phyloP scores from a whole-genome alignment of 53 echinoderm and acorn worm genomes.

The Luidia sarsii region DNA sequence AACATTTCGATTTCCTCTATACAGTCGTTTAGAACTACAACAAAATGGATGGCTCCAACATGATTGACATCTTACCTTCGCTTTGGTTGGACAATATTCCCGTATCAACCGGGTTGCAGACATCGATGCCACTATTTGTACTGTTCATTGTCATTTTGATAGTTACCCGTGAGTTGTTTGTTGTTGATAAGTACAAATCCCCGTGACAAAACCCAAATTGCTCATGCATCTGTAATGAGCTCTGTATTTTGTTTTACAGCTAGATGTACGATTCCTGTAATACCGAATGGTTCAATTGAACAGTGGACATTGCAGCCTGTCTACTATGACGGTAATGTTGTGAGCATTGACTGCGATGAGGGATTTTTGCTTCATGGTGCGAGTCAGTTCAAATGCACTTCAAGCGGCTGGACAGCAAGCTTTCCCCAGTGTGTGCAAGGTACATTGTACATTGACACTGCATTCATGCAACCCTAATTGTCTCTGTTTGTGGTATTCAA shows the following conservation, averaged over 20 bases:
- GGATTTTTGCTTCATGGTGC: slow-evolving; percentile 12
- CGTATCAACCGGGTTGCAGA: too few species aligned
- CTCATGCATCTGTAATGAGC: neutral
- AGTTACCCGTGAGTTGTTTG: too few species aligned
- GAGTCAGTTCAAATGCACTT: neutral
- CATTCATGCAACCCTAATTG: too few species aligned
- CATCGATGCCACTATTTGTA: too few species aligned
- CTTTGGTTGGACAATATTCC: too few species aligned
- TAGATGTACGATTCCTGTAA: slow-evolving; percentile 1
- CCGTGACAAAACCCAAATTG: neutral
- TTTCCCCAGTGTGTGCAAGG: slow-evolving; percentile 30
- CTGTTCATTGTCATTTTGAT: too few species aligned
- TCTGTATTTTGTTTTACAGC: slow-evolving; percentile 7
- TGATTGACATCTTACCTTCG: too few species aligned
- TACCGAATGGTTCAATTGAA: neutral
- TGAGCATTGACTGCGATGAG: slow-evolving; percentile 9
- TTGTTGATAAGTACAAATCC: neutral
- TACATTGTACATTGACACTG: too few species aligned
- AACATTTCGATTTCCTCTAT: too few species aligned
- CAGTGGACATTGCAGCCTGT: neutral
- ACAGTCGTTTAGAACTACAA: too few species aligned
- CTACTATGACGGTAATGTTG: slow-evolving; percentile 16
- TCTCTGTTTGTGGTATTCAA: too few species aligned
- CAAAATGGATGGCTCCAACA: too few species aligned
- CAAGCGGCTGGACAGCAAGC: neutral